Percentiles rank a stretch among this genome's conserved stretches.
phyloP scores from a whole-genome alignment of 2,797 vertebrate genomes.

The Clarias laeviceps region DNA sequence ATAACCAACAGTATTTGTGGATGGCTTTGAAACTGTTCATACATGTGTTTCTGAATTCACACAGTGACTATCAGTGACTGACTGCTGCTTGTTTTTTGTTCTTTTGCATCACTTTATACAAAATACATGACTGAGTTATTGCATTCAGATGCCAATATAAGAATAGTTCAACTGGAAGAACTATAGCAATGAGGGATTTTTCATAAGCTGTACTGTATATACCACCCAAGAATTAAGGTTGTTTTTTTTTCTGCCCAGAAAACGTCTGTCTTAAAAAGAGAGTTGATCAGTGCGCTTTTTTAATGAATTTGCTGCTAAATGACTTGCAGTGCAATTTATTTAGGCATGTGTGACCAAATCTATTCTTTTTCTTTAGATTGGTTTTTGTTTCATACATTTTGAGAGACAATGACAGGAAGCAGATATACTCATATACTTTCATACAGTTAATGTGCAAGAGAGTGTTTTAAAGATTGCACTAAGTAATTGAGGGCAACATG shows the following conservation, averaged over 20 bases:
- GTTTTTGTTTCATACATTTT: neutral
- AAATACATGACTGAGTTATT: constrained; percentile 9
- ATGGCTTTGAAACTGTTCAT: neutral
- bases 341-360: constrained; percentile 1
- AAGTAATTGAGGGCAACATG: neutral
- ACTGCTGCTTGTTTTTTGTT: neutral
- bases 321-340: neutral
- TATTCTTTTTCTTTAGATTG: neutral
- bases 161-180: constrained; percentile 26
- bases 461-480: neutral
- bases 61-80: neutral
- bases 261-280: constrained; percentile 2
- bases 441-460: neutral
- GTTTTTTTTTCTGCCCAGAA: constrained; percentile 45
- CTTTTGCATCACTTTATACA: constrained; percentile 15
- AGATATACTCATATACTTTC: neutral
- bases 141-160: constrained; percentile 30
- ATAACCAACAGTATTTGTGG: no score
- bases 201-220: constrained; percentile 53
- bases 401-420: neutral
- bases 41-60: neutral
- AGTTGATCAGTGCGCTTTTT: constrained; percentile 18
- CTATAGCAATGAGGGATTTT: constrained; percentile 31
- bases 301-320: constrained; percentile 30
- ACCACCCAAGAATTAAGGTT: constrained; percentile 39